phyloP scores from a whole-genome alignment of 2,797 vertebrate species.

The Morelia viridis region DNA sequence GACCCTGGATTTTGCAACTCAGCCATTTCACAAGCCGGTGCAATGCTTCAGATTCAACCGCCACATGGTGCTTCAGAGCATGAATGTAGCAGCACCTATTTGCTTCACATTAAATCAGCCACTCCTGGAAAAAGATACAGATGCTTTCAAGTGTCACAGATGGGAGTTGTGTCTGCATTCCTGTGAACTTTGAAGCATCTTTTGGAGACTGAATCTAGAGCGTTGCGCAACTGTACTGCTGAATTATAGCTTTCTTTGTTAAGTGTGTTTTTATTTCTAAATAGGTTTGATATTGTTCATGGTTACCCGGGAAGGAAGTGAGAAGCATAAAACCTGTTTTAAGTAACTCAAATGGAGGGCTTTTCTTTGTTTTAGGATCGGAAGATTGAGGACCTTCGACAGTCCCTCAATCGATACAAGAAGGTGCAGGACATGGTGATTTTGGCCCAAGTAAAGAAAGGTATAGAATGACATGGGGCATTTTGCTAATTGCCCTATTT shows the following conservation, averaged over 20 bases:
- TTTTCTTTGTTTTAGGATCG: slow-evolving; percentile 79
- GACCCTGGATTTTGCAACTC: not conserved
- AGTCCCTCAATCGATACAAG: slow-evolving; percentile 89
- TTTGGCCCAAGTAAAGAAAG: slow-evolving; percentile 88
- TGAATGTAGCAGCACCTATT: not conserved
- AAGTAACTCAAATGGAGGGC: not conserved
- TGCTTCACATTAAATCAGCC: not conserved
- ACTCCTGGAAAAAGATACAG: not conserved
- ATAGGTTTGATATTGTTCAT: not conserved
- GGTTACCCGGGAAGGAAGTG: not conserved
- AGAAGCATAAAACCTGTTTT: not conserved
- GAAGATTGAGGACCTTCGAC: slow-evolving; percentile 95
- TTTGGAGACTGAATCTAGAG: not conserved
- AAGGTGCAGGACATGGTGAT: slow-evolving; percentile 93
- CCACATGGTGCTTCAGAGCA: too few species aligned
- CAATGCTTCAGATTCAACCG: not conserved
- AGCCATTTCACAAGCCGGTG: not conserved
- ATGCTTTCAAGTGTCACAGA: not conserved
- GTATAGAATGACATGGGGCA: slow-evolving; percentile 58
- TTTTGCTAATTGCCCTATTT: not conserved
- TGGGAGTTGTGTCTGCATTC: not conserved
- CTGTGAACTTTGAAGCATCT: too few species aligned
- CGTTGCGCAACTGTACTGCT: not conserved
- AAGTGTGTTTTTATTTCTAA: not conserved
- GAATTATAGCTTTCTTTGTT: not conserved